These are phyloP conservation scores for Micrasema minimum DNA, from an alignment of 1,140 invertebrate genomes.

Conservation along the genomic window DNA sequence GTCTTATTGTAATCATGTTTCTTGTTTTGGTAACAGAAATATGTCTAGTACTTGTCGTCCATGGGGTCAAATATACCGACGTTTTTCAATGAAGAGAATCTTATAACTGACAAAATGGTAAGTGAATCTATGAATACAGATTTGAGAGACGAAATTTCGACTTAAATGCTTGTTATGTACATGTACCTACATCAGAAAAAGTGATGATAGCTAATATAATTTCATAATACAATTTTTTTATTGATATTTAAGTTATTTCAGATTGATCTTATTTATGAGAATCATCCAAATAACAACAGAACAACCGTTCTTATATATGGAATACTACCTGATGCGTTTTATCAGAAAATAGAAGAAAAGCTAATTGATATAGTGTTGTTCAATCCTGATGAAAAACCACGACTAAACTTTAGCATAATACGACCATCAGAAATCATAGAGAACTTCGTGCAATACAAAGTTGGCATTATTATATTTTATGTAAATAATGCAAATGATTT, in stretches of 20 bases:
- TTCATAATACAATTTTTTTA: too few relatives aligned
- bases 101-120: constrained; percentile 17
- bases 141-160: too few relatives aligned
- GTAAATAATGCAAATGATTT: not conserved
- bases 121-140: not conserved
- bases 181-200: too few relatives aligned
- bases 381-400: not conserved
- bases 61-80: not conserved
- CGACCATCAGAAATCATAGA: constrained; percentile 8
- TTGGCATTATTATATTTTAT: constrained; percentile 26
- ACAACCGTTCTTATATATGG: constrained; percentile 39
- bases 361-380: constrained; percentile 26
- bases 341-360: constrained; percentile 12
- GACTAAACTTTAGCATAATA: not conserved
- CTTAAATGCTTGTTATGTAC: too few relatives aligned
- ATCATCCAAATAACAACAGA: constrained; percentile 29
- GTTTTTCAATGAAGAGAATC: not conserved
- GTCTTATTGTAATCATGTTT: too few relatives aligned
- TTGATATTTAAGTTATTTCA: too few relatives aligned
- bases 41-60: not conserved
- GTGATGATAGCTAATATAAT: too few relatives aligned
- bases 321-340: constrained; percentile 19
- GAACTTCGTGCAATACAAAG: constrained; percentile 29
- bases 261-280: constrained; percentile 31
- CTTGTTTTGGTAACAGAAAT: not conserved